A percentile compares a stretch with the other conserved stretches of the same genome.
Evolutionary conservation across 2,113 vertebrate species (phyloP).

Genomic region (Aptenodytes patagonicus): DNA sequence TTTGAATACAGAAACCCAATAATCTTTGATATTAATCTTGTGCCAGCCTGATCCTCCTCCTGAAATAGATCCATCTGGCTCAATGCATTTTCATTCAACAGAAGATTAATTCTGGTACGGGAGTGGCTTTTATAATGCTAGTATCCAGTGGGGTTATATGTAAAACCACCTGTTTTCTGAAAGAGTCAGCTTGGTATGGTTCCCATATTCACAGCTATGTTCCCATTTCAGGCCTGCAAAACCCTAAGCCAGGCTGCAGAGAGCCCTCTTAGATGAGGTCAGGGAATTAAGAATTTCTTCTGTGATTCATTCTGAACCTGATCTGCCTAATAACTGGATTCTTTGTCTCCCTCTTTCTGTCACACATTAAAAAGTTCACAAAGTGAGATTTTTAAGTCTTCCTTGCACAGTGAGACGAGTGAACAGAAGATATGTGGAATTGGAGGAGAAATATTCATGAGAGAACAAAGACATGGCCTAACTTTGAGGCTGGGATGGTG

Average conservation of each 20-base stretch:
- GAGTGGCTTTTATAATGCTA: not conserved
- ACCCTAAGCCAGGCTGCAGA: not conserved
- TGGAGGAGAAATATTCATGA: not conserved
- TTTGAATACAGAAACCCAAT: not conserved
- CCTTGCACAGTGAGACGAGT: not conserved
- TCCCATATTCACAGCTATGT: not conserved
- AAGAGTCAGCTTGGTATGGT: not conserved
- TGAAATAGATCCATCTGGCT: slow-evolving; percentile 30
- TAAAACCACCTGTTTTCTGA: not conserved
- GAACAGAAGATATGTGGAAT: not conserved
- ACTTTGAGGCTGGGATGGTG: slow-evolving; percentile 2
- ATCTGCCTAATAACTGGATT: not conserved
- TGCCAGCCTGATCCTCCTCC: not conserved
- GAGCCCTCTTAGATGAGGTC: not conserved
- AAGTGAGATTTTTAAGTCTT: not conserved
- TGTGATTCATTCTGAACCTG: not conserved
- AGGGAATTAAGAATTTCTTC: not conserved
- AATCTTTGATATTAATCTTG: not conserved
- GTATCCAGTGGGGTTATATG: not conserved
- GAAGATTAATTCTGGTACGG: not conserved
- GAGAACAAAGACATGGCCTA: not conserved
- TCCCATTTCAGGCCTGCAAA: not conserved
- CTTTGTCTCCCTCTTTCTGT: slow-evolving; percentile 3
- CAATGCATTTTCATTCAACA: not conserved
- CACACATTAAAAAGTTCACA: not conserved